phyloP scores from a whole-genome alignment of 1,140 invertebrate species.

The Heterodera carotae region DNA sequence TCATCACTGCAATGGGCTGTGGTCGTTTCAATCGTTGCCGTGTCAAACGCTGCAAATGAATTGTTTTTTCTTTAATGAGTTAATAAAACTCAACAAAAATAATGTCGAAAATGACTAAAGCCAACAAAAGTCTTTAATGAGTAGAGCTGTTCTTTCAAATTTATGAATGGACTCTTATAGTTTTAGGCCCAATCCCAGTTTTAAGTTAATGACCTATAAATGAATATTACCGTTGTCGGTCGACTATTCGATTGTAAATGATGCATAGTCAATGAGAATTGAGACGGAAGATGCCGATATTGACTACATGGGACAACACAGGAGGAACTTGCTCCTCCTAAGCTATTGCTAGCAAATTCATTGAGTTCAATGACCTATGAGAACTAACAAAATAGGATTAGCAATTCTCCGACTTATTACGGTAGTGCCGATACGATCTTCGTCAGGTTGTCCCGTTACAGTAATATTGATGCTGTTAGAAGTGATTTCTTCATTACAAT shows the following conservation, averaged over 20 bases:
- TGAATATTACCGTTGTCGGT: no score
- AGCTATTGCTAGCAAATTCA: background rate
- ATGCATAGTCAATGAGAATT: no score
- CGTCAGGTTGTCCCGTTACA: background rate
- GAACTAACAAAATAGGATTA: background rate
- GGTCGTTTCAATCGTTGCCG: constrained; percentile 3
- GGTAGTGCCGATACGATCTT: background rate
- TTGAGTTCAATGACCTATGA: background rate
- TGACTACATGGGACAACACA: background rate
- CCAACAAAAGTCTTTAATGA: no score
- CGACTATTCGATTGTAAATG: no score
- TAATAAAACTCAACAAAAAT: no score
- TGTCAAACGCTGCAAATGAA: background rate
- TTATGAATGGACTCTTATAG: no score
- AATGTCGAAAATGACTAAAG: no score
- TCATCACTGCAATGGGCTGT: background rate
- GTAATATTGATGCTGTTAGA: background rate
- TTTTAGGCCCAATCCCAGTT: no score
- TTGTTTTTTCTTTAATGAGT: no score
- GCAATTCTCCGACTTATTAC: background rate
- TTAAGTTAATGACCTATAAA: no score
- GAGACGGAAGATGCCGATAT: background rate
- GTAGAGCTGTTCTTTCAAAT: no score
- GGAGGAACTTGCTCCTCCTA: background rate
- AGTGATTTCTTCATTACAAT: background rate